Evolutionary conservation across 2,888 invertebrate species (phyloP).

Genomic region (Aporophyla nigra): DNA sequence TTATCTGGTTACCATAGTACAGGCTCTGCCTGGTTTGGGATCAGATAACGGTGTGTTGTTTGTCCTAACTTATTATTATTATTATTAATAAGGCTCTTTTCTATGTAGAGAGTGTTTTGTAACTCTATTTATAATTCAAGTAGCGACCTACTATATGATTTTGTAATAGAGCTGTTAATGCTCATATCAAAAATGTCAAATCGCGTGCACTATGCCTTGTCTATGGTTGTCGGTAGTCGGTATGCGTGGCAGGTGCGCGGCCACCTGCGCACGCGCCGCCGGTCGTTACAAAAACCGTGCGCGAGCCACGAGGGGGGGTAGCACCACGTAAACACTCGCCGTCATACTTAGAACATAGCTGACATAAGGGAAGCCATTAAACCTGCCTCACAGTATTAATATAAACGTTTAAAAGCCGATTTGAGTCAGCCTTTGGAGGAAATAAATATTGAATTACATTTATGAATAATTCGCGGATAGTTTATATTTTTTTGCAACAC

Average conservation of each 20-base stretch:
- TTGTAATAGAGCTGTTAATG: conserved; percentile 23
- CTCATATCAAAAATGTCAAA: conserved; percentile 69
- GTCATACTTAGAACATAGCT: conserved; percentile 71
- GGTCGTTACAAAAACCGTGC: conserved; percentile 86
- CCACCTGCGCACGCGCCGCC: conserved; percentile 89
- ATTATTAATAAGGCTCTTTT: background rate
- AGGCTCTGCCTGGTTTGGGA: too few relatives aligned
- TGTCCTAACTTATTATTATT: too few relatives aligned
- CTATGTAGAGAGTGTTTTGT: too few relatives aligned
- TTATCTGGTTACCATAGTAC: too few relatives aligned
- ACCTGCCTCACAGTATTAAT: conserved; percentile 73
- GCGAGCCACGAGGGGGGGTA: conserved; percentile 75
- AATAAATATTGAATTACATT: conserved; percentile 68
- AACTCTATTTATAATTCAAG: background rate
- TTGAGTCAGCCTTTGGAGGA: conserved; percentile 60
- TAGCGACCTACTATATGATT: background rate
- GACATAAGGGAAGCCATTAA: conserved; percentile 84
- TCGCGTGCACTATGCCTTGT: conserved; percentile 82
- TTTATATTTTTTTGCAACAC: conserved; percentile 26
- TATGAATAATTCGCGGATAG: conserved; percentile 32
- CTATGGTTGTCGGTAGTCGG: conserved; percentile 77
- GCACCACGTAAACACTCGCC: conserved; percentile 70
- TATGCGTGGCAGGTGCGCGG: conserved; percentile 89
- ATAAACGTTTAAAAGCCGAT: conserved; percentile 73
- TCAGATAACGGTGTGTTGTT: too few relatives aligned